phyloP scores from a whole-genome alignment of 2,888 invertebrate genomes.

The Drosophila anceps region DNA sequence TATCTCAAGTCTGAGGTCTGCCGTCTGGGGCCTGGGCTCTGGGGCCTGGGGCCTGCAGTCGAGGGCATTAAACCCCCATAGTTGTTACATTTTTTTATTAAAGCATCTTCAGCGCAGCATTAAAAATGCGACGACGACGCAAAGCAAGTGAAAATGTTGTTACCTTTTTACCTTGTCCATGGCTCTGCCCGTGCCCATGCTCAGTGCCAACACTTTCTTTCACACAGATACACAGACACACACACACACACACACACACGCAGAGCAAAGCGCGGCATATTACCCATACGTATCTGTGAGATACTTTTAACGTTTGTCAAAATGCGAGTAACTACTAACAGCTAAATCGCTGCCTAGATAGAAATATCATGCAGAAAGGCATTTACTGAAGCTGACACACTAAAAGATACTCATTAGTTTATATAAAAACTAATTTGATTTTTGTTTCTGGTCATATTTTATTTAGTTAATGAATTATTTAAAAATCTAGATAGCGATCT shows the following conservation, averaged over 20 bases:
- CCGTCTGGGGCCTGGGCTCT: constrained; percentile 12
- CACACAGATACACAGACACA: constrained; percentile 35
- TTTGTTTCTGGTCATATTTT: too few relatives aligned
- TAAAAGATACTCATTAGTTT: not conserved
- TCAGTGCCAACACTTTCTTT: constrained; percentile 65
- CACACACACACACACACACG: constrained; percentile 11
- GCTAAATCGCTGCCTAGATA: constrained; percentile 13
- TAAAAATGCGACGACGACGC: constrained; percentile 61
- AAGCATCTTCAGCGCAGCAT: constrained; percentile 73
- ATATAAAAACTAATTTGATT: not conserved
- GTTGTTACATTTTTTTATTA: constrained; percentile 60
- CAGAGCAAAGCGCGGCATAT: constrained; percentile 36
- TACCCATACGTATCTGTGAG: constrained; percentile 66
- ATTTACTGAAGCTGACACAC: not conserved
- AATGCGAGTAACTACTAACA: constrained; percentile 34
- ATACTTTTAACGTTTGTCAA: constrained; percentile 71
- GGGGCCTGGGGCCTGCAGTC: constrained; percentile 22
- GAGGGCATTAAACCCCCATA: constrained; percentile 73
- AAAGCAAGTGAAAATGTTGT: constrained; percentile 77
- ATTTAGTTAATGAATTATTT: too few relatives aligned
- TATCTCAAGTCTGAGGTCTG: constrained; percentile 8
- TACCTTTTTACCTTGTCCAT: constrained; percentile 70
- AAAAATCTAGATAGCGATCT: too few relatives aligned
- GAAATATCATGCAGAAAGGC: not conserved
- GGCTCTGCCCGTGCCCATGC: constrained; percentile 28